phyloP scores from a whole-genome alignment of 2,113 vertebrate genomes.

The Oreocharis arfaki region DNA sequence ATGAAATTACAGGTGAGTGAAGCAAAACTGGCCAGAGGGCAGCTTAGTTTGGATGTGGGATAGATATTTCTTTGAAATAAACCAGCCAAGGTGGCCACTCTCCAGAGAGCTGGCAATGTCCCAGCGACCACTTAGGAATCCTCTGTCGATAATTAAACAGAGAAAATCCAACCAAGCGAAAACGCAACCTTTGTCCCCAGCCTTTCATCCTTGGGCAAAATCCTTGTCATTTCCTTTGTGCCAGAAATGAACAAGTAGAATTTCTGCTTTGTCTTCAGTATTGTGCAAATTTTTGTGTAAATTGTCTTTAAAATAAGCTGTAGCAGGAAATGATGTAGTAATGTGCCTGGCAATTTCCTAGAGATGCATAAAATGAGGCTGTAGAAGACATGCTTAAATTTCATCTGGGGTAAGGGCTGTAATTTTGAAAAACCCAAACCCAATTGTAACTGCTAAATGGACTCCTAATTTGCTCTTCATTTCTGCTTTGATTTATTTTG shows the following conservation, averaged over 20 bases:
- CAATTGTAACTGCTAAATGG: not conserved
- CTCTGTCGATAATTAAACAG: not conserved
- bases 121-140: not conserved
- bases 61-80: not conserved
- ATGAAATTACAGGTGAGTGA: conserved; percentile 56
- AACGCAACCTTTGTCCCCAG: not conserved
- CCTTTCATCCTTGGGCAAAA: not conserved
- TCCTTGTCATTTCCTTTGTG: not conserved
- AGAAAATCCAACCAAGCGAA: not conserved
- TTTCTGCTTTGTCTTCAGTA: not conserved
- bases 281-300: not conserved
- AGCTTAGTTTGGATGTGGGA: not conserved
- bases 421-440: not conserved
- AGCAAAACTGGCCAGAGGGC: not conserved
- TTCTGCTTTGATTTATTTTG: not conserved
- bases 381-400: not conserved
- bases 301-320: not conserved
- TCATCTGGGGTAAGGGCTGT: not conserved
- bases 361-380: not conserved
- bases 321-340: not conserved
- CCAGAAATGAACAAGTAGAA: not conserved
- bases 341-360: not conserved
- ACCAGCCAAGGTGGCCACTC: not conserved
- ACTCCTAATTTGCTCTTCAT: not conserved
- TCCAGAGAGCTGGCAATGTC: not conserved